These are phyloP conservation scores for Lamellibrachia luymesi DNA, from an alignment of 1,140 invertebrate genomes.

Conservation along the genomic window DNA sequence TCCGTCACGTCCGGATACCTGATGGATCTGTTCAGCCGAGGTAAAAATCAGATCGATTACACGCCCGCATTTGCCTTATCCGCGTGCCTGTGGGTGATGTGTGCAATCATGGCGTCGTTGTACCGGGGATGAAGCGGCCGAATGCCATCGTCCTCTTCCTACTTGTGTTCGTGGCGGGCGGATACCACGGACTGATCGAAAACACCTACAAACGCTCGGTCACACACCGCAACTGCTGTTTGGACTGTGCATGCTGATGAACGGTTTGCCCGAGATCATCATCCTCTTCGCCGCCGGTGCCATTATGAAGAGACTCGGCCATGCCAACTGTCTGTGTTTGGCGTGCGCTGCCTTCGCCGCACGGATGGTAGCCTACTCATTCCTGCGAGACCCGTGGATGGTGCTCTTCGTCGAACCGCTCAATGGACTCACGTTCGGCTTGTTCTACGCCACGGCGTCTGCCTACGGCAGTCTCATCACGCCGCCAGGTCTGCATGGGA, in stretches of 20 bases:
- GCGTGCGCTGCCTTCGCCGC: too few relatives aligned
- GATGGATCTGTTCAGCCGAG: slow-evolving; percentile 34
- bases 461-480: slow-evolving; percentile 83
- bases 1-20: slow-evolving; percentile 42
- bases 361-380: too few relatives aligned
- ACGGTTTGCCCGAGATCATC: slow-evolving; percentile 82
- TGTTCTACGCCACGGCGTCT: slow-evolving; percentile 86
- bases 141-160: slow-evolving; percentile 41
- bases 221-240: slow-evolving; percentile 70
- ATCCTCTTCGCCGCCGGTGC: slow-evolving; percentile 73
- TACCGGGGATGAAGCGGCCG: neutral
- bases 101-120: slow-evolving; percentile 28
- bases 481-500: slow-evolving; percentile 81
- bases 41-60: slow-evolving; percentile 17
- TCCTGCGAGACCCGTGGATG: too few relatives aligned
- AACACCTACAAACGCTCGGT: slow-evolving; percentile 78
- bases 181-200: slow-evolving; percentile 83
- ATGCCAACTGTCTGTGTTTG: slow-evolving; percentile 75
- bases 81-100: slow-evolving; percentile 40
- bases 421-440: slow-evolving; percentile 83
- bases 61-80: slow-evolving; percentile 32
- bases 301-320: slow-evolving; percentile 79
- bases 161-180: slow-evolving; percentile 72
- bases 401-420: slow-evolving; percentile 82
- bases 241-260: slow-evolving; percentile 75